Percentiles rank a stretch among this genome's conserved stretches.
These are phyloP conservation scores for Vannuccia rotundouncinata DNA, from an alignment of 2,888 invertebrate genomes.

Conservation along the genomic window DNA sequence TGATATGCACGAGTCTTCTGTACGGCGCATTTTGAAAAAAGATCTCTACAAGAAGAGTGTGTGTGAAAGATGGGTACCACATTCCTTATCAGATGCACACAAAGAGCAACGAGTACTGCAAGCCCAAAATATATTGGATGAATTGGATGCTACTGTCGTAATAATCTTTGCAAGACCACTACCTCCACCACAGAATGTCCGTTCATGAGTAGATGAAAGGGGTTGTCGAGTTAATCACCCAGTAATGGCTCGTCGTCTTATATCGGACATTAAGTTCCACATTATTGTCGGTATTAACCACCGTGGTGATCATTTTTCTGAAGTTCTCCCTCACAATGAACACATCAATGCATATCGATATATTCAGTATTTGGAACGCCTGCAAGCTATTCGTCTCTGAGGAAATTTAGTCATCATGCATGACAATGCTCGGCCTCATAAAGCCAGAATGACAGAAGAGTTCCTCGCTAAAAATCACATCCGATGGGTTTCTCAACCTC, in stretches of 20 bases:
- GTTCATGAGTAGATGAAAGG: constrained; percentile 11
- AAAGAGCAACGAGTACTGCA: constrained; percentile 3
- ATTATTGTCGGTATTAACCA: constrained; percentile 10
- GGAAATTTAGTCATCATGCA: no score
- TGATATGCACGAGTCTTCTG: no score
- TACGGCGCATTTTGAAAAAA: no score
- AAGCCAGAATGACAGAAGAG: no score
- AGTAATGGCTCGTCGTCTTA: constrained; percentile 16
- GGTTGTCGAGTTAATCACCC: not conserved
- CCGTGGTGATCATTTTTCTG: constrained; percentile 6
- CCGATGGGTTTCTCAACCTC: no score
- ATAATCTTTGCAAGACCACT: constrained; percentile 1
- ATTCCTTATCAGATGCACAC: constrained; percentile 15
- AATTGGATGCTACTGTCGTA: constrained; percentile 16
- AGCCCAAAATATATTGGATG: constrained; percentile 22
- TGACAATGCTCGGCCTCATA: no score
- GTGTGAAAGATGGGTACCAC: constrained; percentile 22
- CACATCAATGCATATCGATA: not conserved
- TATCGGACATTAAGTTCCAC: constrained; percentile 16
- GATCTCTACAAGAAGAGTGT: no score
- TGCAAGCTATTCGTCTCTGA: not conserved
- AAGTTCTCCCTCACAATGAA: constrained; percentile 1
- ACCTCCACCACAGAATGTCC: not conserved
- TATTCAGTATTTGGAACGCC: not conserved
- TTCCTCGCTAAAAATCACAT: no score